Conservation (phyloP, 2,888 invertebrate species). For the Apoderus coryli region DNA sequence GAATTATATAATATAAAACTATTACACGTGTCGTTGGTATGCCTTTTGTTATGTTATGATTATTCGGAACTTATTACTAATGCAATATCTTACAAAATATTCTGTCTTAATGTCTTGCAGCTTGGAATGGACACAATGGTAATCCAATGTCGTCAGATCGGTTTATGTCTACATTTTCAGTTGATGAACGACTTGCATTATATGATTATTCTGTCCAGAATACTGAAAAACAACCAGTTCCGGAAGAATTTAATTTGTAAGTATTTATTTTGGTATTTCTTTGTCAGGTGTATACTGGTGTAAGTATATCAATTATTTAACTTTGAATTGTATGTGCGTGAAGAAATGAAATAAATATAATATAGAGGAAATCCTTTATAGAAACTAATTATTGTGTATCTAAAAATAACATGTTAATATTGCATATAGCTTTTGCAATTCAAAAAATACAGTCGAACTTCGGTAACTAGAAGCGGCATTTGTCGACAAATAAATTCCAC, state of each 20-base stretch:
- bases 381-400: conserved; percentile 1
- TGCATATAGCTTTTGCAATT: conserved; percentile 3
- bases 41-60: too few relatives aligned
- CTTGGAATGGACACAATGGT: conserved; percentile 29
- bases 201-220: conserved; percentile 37
- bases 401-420: conserved; percentile 1
- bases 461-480: too few relatives aligned
- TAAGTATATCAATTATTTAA: too few relatives aligned
- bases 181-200: conserved; percentile 41
- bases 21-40: too few relatives aligned
- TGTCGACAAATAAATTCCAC: too few relatives aligned
- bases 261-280: too few relatives aligned
- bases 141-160: conserved; percentile 31
- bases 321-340: too few relatives aligned
- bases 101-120: conserved; percentile 20
- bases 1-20: too few relatives aligned
- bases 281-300: too few relatives aligned
- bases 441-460: too few relatives aligned
- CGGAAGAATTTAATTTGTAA: conserved; percentile 31
- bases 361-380: too few relatives aligned
- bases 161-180: conserved; percentile 33
- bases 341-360: too few relatives aligned
- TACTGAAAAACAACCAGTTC: conserved; percentile 24
- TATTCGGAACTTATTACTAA: conserved; percentile 8
- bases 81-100: background rate